Evolutionary conservation across 1,140 invertebrate genomes (phyloP), one percentile per base, ranked within the genome.

Genomic region (Neodiprion lecontei): DNA sequence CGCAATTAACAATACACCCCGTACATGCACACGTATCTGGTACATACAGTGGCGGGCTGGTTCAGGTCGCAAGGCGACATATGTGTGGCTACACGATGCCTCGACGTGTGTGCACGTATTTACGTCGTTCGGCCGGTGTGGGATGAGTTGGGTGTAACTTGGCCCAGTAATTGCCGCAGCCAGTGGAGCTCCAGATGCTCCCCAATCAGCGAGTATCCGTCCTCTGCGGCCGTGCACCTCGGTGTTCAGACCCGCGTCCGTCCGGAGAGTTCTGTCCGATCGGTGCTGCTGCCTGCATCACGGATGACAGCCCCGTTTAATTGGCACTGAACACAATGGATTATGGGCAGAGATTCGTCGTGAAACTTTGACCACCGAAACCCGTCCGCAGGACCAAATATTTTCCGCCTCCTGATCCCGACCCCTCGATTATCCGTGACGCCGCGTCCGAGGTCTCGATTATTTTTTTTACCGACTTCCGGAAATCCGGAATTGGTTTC

Each of bases 241-340:
- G 79, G 76, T 78, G 76, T 78, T 73, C 65, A 84, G 78, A 74
- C 79, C 80, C 83, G 82, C 86, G 82, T 83, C 79, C 84, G 85
- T 81, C 82, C 86, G 82, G 28, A 40, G 82, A 86, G 28, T 40
- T 40, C 28, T 40, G 28, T 1, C 28, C 28, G 53, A 17, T 85
- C 81, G 85, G 80, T 83, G 85, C 86, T 85, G 86, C 87, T 87
- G 86, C 86, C 85, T 83, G 84, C 82, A 85, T 83, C 85, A 88
- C 87, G 87, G 86, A 88, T 88, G 86, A 83, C 78, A 83, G 85
- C 85, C 88, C 86, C 85, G 86, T 87, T 88, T 88, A 88, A 88
- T 88, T 88, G 87, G 87, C 85, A 87, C 82, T 84, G 85, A 84
- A 86, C 84, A 88, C 87, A 88, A 88, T 88, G 85, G 87, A 87